Evolutionary conservation across 2,113 vertebrate genomes (phyloP), one percentile per base, ranked within the genome.

Genomic region (Micronycteris hirsuta): DNA sequence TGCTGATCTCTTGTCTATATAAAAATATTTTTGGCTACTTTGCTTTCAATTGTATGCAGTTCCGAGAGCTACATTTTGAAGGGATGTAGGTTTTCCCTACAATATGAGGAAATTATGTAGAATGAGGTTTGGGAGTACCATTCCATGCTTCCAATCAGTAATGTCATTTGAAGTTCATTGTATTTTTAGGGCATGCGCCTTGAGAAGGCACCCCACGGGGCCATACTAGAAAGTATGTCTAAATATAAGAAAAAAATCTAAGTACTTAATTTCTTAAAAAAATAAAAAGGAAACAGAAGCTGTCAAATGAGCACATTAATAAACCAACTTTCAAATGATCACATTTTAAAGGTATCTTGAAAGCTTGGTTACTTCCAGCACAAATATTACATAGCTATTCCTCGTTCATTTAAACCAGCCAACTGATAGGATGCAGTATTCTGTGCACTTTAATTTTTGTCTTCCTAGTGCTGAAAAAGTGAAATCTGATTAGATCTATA

Each of bases 331-430:
- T n/a, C 10, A 63, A 77, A 70, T 86, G 71, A 91, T 89, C 96
- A 91, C 93, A 56, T 95, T 71, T 87, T 92, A 91, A 95, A 94
- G 31, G 92, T 97, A 92, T 84, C 95, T 85, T 68, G 74, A 92
- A 89, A 96, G 80, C 74, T 63, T 86, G 49, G 2, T 54, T 70
- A 38, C 49, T 31, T 74, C 56, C 89, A 31, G 41, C 68, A 61
- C 81, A 87, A 93, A 95, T 94, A 83, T 85, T 52, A 89, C 41
- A 52, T 52, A 17, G 38, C 36, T 76, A 89, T 87, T 88, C 86
- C 87, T 93, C 52, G 89, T 78, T 89, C 22, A 88, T 81, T 95
- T 90, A 67, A 96, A 81, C 9, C 47, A 58, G 58, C 31, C 91
- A 47, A 31, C 82, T 70, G 67, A 85, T 82, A 92, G 0, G 7